These are phyloP conservation scores for Calephelis nemesis DNA, from an alignment of 1,140 invertebrate species.

Conservation along the genomic window DNA sequence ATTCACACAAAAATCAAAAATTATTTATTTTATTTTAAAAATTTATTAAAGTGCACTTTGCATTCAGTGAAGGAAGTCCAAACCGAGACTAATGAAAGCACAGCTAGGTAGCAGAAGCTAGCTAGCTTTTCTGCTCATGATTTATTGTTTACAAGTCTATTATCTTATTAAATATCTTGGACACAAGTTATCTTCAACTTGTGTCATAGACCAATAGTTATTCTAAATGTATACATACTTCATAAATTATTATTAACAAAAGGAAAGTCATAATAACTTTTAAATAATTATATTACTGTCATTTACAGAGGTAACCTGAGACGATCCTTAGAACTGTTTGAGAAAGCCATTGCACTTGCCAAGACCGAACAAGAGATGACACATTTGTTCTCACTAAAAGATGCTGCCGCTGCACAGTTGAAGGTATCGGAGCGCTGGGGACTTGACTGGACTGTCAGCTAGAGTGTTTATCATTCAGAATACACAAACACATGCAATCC, in stretches of 20 bases:
- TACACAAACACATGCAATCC: conserved; percentile 38
- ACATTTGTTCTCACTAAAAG: conserved; percentile 91
- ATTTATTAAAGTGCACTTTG: too few species aligned
- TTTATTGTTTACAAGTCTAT: too few species aligned
- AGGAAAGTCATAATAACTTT: neutral
- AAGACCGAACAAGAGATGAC: conserved; percentile 92
- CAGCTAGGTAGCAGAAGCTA: too few species aligned
- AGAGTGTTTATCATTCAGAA: conserved; percentile 36
- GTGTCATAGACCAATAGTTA: too few species aligned
- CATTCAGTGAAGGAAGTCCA: too few species aligned
- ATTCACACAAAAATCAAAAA: too few species aligned
- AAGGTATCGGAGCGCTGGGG: conserved; percentile 89
- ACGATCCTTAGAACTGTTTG: conserved; percentile 90
- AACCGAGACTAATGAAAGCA: too few species aligned
- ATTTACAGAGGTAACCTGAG: conserved; percentile 89
- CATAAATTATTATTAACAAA: neutral
- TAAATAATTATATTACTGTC: conserved; percentile 33
- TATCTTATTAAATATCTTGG: too few species aligned
- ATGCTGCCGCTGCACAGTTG: conserved; percentile 92
- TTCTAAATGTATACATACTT: neutral
- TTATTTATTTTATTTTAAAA: too few species aligned
- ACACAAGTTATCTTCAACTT: neutral
- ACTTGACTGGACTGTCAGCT: conserved; percentile 78
- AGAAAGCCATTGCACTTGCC: conserved; percentile 92
- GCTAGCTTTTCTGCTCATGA: too few species aligned